phyloP scores from a whole-genome alignment of 2,888 invertebrate species.

The Callyntrura guangdongensis region DNA sequence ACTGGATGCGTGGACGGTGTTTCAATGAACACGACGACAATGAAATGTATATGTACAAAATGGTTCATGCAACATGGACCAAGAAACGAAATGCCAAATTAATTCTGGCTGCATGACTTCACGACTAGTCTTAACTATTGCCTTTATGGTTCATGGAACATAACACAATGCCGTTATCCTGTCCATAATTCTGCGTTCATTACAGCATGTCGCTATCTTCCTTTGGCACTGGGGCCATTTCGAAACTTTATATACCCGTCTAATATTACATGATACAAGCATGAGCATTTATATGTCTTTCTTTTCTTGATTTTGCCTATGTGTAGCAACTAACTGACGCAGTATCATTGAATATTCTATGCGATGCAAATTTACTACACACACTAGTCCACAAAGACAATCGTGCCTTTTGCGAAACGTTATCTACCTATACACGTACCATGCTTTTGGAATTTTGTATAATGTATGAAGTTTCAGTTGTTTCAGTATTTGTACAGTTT shows the following conservation, averaged over 20 bases:
- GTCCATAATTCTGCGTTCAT: not conserved
- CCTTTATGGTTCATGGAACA: constrained; percentile 45
- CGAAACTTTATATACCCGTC: not conserved
- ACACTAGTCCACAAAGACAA: not conserved
- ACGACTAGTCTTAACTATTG: constrained; percentile 13
- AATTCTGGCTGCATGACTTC: constrained; percentile 7
- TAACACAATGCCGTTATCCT: constrained; percentile 19
- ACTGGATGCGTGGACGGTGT: not conserved
- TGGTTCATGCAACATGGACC: not conserved
- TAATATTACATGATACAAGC: not conserved
- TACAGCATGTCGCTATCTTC: no score
- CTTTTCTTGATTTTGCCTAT: not conserved
- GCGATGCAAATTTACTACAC: not conserved
- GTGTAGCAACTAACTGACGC: constrained; percentile 87
- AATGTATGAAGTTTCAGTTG: not conserved
- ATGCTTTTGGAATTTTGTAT: constrained; percentile 22
- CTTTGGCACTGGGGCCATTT: no score
- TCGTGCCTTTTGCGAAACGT: not conserved
- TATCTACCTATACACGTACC: not conserved
- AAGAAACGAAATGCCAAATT: not conserved
- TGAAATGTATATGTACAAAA: not conserved
- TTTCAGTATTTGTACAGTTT: not conserved
- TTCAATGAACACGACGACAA: not conserved
- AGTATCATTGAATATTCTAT: constrained; percentile 39
- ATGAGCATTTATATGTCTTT: not conserved